phyloP scores from a whole-genome alignment of 2,113 vertebrate genomes.

The Halichoerus grypus region DNA sequence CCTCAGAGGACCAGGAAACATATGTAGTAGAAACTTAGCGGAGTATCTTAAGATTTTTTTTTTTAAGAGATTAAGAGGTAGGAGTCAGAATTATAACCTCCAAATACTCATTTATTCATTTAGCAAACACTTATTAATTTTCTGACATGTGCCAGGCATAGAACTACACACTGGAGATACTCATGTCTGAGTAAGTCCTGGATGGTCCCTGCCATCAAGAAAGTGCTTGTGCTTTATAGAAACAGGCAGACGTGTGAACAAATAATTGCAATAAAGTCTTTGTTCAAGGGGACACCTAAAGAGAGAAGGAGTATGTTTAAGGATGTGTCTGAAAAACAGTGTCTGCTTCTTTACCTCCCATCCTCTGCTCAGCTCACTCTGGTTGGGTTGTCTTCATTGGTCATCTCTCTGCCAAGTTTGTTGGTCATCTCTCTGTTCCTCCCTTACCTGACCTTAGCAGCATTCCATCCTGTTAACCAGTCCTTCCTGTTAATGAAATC shows the following conservation, averaged over 20 bases:
- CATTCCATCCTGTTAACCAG: background rate
- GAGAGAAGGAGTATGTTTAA: background rate
- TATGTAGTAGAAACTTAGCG: slow-evolving; percentile 51
- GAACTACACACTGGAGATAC: slow-evolving; percentile 2
- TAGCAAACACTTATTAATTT: slow-evolving; percentile 46
- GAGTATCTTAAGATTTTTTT: slow-evolving; percentile 42
- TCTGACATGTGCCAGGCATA: background rate
- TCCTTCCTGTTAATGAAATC: background rate
- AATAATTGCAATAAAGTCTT: background rate
- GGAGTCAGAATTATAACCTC: background rate
- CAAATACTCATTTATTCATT: slow-evolving; percentile 14
- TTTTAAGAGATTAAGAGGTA: slow-evolving; percentile 46
- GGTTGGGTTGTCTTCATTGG: background rate
- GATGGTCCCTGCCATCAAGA: slow-evolving; percentile 10
- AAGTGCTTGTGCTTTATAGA: background rate
- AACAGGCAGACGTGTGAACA: background rate
- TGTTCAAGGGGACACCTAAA: background rate
- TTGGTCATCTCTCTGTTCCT: background rate
- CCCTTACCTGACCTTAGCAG: background rate
- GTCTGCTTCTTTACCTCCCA: background rate
- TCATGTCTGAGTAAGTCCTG: background rate
- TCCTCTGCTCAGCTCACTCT: background rate
- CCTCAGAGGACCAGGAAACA: background rate
- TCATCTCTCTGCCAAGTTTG: too few relatives aligned
- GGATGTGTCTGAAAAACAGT: background rate